These are phyloP conservation scores for Drosophila austrosaltans DNA, from an alignment of 2,888 invertebrate genomes.

Conservation along the genomic window DNA sequence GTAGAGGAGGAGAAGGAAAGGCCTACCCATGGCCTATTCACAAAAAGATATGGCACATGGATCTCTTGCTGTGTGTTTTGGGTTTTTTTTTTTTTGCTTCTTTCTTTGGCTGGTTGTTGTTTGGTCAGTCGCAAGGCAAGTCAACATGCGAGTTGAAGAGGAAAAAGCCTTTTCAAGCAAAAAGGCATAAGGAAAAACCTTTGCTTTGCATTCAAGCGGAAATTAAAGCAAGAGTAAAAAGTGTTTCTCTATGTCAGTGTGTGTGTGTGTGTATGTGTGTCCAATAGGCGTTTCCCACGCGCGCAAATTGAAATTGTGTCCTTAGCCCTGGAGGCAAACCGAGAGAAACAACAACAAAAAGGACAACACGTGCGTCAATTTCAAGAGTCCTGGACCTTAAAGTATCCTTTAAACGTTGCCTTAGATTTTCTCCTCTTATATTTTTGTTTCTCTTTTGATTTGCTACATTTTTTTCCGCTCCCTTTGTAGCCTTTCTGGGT, in stretches of 20 bases:
- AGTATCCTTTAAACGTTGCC: constrained; percentile 41
- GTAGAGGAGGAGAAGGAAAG: background rate
- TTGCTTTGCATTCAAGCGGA: constrained; percentile 78
- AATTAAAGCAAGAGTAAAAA: constrained; percentile 62
- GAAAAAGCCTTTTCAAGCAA: constrained; percentile 52
- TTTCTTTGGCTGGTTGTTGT: constrained; percentile 41
- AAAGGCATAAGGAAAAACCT: constrained; percentile 50
- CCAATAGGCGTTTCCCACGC: constrained; percentile 48
- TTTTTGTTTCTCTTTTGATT: constrained; percentile 24
- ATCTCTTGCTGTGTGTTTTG: constrained; percentile 25
- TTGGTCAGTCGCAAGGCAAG: constrained; percentile 59
- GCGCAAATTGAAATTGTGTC: constrained; percentile 66
- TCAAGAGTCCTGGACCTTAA: constrained; percentile 46
- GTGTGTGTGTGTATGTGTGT: constrained; percentile 7
- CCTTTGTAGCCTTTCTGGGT: constrained; percentile 49
- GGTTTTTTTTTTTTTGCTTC: constrained; percentile 50
- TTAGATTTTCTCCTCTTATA: constrained; percentile 11
- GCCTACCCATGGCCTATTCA: constrained; percentile 12
- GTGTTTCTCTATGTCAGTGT: constrained; percentile 14
- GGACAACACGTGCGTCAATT: constrained; percentile 44
- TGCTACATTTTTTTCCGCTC: constrained; percentile 3
- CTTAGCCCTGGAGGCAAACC: constrained; percentile 56
- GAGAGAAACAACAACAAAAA: constrained; percentile 32
- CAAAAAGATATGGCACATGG: constrained; percentile 54
- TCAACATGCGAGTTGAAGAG: constrained; percentile 64